phyloP scores from a whole-genome alignment of 2,797 vertebrate species.

The Tympanoctomys barrerae region DNA sequence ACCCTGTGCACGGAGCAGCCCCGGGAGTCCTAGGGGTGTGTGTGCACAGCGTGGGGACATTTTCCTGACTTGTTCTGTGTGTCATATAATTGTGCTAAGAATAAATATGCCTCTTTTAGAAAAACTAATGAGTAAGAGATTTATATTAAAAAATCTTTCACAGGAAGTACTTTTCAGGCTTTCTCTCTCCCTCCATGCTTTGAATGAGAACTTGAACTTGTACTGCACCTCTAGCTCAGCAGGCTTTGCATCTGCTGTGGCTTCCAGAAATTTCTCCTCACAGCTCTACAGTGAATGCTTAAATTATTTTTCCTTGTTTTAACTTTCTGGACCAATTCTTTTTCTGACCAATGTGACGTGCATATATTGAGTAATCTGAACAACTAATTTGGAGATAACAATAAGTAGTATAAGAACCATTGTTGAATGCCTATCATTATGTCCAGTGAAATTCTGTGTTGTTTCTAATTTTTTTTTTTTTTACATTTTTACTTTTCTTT shows the following conservation, averaged over 20 bases:
- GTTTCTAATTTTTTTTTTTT: too few species aligned
- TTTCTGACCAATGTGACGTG: too few species aligned
- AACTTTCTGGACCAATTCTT: too few species aligned
- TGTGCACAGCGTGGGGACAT: neutral
- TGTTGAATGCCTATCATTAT: too few species aligned
- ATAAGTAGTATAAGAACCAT: too few species aligned
- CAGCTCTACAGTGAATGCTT: neutral
- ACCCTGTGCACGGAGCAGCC: neutral
- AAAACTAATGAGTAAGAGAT: neutral
- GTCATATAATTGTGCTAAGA: slow-evolving; percentile 35
- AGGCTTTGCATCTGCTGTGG: slow-evolving; percentile 10
- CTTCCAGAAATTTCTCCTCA: slow-evolving; percentile 2
- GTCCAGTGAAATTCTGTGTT: too few species aligned
- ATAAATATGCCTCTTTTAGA: slow-evolving; percentile 12
- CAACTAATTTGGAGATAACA: too few species aligned
- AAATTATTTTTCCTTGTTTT: too few species aligned
- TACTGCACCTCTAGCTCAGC: neutral
- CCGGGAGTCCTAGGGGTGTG: neutral
- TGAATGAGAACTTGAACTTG: slow-evolving; percentile 55
- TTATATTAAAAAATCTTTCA: slow-evolving; percentile 42
- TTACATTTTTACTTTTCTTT: too few species aligned
- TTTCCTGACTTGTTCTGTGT: neutral
- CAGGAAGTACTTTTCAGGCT: neutral
- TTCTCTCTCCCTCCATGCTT: neutral
- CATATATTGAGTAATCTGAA: too few species aligned